These are phyloP conservation scores for Oedothorax gibbosus DNA, from an alignment of 1,140 invertebrate genomes.

Conservation along the genomic window DNA sequence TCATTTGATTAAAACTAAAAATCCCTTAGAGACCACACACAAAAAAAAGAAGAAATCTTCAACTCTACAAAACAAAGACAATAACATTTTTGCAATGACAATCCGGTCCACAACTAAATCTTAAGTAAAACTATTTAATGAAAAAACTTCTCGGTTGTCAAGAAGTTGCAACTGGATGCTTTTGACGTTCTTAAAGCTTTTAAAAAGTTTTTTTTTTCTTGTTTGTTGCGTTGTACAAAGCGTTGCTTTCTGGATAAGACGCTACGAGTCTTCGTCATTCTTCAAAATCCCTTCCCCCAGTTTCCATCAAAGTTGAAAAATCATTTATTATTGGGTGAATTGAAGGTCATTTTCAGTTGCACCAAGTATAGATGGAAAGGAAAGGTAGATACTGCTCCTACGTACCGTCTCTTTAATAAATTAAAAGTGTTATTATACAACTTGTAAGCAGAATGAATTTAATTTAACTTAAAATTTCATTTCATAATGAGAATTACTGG, in stretches of 20 bases:
- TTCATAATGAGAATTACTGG: no score
- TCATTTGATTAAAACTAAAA: no score
- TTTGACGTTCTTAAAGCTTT: conserved; percentile 34
- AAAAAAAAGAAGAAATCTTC: not conserved
- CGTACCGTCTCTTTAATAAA: not conserved
- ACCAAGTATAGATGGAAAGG: not conserved
- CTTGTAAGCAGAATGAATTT: no score
- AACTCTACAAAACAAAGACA: not conserved
- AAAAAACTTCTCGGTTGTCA: not conserved
- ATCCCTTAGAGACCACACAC: not conserved
- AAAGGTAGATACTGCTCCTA: not conserved
- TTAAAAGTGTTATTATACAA: not conserved
- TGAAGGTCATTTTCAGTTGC: not conserved
- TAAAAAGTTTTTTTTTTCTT: conserved; percentile 3
- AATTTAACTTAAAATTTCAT: no score
- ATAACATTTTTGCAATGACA: conserved; percentile 3
- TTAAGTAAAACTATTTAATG: conserved; percentile 42
- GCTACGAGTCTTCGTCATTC: conserved; percentile 9
- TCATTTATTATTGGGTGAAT: conserved; percentile 18
- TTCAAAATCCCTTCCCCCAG: not conserved
- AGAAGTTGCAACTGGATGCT: conserved; percentile 21
- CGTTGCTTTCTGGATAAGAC: not conserved
- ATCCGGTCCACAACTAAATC: conserved; percentile 3
- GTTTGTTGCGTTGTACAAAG: not conserved
- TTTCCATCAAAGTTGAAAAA: conserved; percentile 17